A percentile compares a stretch with the other conserved stretches of the same genome.
Evolutionary conservation across 92 coral and sea anemone genomes (phyloP).

Genomic region (Zoanthus sansibaricus): DNA sequence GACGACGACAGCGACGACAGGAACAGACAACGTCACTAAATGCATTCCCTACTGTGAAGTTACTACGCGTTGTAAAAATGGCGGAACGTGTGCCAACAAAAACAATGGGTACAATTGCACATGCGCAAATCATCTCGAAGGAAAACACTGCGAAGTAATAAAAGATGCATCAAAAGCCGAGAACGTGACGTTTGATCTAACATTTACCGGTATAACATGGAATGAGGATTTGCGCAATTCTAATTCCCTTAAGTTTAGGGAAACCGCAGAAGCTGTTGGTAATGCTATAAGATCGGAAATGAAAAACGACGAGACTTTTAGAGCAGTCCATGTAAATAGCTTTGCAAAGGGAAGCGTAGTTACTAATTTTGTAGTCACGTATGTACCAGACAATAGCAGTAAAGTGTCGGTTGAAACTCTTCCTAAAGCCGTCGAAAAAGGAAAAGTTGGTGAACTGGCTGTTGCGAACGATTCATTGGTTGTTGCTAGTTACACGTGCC

Average conservation of each 20-base stretch:
- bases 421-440: constrained; percentile 19
- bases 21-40: constrained; percentile 38
- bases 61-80: constrained; percentile 56
- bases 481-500: constrained; percentile 53
- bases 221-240: constrained; percentile 38
- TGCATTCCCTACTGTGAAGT: constrained; percentile 62
- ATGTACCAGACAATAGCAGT: constrained; percentile 40
- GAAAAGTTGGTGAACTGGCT: constrained; percentile 51
- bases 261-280: constrained; percentile 46
- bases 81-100: constrained; percentile 53
- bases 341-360: constrained; percentile 58
- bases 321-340: constrained; percentile 46
- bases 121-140: constrained; percentile 43
- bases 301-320: constrained; percentile 44
- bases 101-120: constrained; percentile 50
- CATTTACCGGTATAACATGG: constrained; percentile 44
- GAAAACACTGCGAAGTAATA: constrained; percentile 45
- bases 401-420: constrained; percentile 35
- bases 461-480: constrained; percentile 38
- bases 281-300: constrained; percentile 45
- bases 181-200: constrained; percentile 31
- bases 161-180: constrained; percentile 46
- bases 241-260: constrained; percentile 31
- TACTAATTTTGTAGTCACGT: constrained; percentile 24
- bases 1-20: constrained; percentile 45